phyloP scores from a whole-genome alignment of 2,888 invertebrate genomes.

The Nyleta sp. region DNA sequence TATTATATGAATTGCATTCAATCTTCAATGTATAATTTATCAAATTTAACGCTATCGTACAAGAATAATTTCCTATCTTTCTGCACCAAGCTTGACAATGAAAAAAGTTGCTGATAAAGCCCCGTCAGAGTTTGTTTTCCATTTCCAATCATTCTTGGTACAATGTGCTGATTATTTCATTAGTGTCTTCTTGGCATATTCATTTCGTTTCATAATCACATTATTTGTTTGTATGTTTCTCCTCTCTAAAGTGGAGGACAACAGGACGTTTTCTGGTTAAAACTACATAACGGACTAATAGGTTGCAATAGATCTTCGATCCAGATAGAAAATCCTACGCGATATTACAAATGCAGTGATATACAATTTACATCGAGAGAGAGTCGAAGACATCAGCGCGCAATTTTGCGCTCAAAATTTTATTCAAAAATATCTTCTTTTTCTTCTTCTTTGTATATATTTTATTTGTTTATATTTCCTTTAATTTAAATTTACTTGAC shows the following conservation, averaged over 20 bases:
- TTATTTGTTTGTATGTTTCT: constrained; percentile 51
- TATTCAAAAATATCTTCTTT: constrained; percentile 53
- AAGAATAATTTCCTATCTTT: constrained; percentile 16
- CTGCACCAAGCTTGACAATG: not conserved
- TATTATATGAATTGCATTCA: not conserved
- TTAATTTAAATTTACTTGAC: constrained; percentile 23
- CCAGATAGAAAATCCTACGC: constrained; percentile 60
- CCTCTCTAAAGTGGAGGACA: constrained; percentile 61
- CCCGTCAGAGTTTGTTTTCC: constrained; percentile 18
- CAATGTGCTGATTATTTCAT: constrained; percentile 70
- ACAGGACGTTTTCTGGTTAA: constrained; percentile 65
- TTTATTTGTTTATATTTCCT: constrained; percentile 9
- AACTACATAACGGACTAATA: constrained; percentile 64
- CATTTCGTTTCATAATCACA: constrained; percentile 56
- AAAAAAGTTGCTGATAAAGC: constrained; percentile 24
- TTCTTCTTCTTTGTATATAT: constrained; percentile 13
- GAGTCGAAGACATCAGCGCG: constrained; percentile 49
- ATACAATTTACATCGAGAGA: constrained; percentile 60
- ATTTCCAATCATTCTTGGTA: constrained; percentile 66
- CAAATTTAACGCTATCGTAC: not conserved
- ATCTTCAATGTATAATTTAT: not conserved
- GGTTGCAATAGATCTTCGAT: constrained; percentile 61
- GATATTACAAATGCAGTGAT: constrained; percentile 60
- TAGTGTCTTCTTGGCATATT: constrained; percentile 58
- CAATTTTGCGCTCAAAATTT: constrained; percentile 51